Percentiles rank a stretch among this genome's conserved stretches.
phyloP scores from a whole-genome alignment of 1,140 invertebrate species.

The Caenorhabditis remanei region DNA sequence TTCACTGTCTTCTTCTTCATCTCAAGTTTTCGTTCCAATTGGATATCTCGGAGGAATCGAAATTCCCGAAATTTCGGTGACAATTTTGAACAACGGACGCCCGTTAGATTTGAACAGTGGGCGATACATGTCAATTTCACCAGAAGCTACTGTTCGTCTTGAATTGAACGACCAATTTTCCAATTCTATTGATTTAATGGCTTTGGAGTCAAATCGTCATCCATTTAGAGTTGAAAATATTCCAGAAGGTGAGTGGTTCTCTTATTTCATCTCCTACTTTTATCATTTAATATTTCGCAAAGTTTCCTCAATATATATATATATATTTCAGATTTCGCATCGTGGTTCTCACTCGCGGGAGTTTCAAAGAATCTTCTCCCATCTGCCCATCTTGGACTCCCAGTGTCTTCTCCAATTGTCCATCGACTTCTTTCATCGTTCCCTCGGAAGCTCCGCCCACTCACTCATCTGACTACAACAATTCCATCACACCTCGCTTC shows the following conservation, averaged over 20 bases:
- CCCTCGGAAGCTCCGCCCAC: constrained; percentile 48
- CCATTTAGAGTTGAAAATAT: constrained; percentile 33
- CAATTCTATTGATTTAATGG: constrained; percentile 44
- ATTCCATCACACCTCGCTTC: constrained; percentile 16
- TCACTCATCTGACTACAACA: constrained; percentile 43
- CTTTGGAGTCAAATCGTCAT: not conserved
- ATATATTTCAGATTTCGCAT: constrained; percentile 38
- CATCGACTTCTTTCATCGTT: constrained; percentile 31
- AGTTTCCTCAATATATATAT: not conserved
- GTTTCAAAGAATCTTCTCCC: constrained; percentile 41
- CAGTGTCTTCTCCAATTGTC: constrained; percentile 23
- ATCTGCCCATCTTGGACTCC: constrained; percentile 43
- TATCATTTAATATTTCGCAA: not conserved
- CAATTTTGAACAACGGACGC: constrained; percentile 33
- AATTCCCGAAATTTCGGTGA: constrained; percentile 12
- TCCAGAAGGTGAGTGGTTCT: not conserved
- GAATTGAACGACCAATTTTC: not conserved
- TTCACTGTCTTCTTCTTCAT: not conserved
- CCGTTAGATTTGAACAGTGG: constrained; percentile 5
- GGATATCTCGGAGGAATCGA: constrained; percentile 44
- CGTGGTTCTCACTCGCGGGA: constrained; percentile 51
- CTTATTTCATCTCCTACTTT: not conserved
- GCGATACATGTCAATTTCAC: constrained; percentile 38
- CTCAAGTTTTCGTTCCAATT: not conserved
- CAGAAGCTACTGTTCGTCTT: constrained; percentile 7